phyloP scores from a whole-genome alignment of 1,140 invertebrate species.

The Bombus affinis region DNA sequence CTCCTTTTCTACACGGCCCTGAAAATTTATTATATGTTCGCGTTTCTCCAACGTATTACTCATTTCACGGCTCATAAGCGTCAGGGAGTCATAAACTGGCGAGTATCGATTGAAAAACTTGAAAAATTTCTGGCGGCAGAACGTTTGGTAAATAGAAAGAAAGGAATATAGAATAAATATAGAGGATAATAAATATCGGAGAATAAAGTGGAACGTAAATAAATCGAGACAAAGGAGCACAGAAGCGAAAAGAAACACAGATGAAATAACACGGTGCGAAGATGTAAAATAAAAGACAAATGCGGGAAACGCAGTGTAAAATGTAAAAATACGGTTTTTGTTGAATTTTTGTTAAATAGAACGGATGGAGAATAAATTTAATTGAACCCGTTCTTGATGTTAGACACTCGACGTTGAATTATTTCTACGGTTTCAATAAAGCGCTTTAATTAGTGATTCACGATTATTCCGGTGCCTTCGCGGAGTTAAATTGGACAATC shows the following conservation, averaged over 20 bases:
- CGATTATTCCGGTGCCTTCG: slow-evolving; percentile 24
- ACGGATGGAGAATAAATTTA: background rate
- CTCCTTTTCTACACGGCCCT: background rate
- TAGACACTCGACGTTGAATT: slow-evolving; percentile 2
- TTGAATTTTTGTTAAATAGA: background rate
- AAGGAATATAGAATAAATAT: background rate
- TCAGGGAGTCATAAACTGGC: background rate
- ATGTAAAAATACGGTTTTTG: background rate
- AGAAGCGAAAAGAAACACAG: background rate
- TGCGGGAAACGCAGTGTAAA: background rate
- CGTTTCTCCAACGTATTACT: slow-evolving; percentile 6
- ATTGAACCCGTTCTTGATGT: background rate
- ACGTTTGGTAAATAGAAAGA: background rate
- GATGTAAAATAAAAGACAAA: background rate
- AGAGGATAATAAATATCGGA: background rate
- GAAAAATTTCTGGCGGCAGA: background rate
- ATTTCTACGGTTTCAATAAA: slow-evolving; percentile 32
- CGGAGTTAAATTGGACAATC: slow-evolving; percentile 46
- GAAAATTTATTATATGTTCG: slow-evolving; percentile 33
- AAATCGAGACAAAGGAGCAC: background rate
- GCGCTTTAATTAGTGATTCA: slow-evolving; percentile 44
- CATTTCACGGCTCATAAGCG: background rate
- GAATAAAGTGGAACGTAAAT: background rate
- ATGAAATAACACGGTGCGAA: background rate
- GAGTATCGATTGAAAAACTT: slow-evolving; percentile 5